phyloP scores from a whole-genome alignment of 2,113 vertebrate species.

The Anoura caudifer region DNA sequence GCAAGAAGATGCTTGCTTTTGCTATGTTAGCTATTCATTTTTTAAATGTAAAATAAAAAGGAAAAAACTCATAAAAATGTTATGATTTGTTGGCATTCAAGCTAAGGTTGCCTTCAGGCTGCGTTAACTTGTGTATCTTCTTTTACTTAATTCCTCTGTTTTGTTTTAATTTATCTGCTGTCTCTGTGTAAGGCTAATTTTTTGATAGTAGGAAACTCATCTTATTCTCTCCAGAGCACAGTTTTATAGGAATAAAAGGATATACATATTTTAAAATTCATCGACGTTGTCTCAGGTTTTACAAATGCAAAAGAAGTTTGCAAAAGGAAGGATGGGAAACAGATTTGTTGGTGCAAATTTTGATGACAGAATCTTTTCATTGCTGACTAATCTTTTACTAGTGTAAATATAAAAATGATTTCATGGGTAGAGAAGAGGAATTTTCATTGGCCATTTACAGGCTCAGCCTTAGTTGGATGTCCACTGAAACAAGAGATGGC shows the following conservation, averaged over 20 bases:
- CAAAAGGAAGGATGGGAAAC: neutral
- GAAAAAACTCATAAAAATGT: slow-evolving; percentile 63
- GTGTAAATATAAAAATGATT: slow-evolving; percentile 33
- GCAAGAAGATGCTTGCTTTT: slow-evolving; percentile 61
- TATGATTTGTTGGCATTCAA: slow-evolving; percentile 72
- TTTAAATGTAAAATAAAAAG: slow-evolving; percentile 63
- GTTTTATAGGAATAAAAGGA: slow-evolving; percentile 59
- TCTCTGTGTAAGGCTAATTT: slow-evolving; percentile 60
- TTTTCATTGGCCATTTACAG: neutral
- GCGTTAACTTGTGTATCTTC: slow-evolving; percentile 71
- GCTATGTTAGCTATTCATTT: slow-evolving; percentile 65
- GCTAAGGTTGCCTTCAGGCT: slow-evolving; percentile 68
- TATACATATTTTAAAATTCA: slow-evolving; percentile 42
- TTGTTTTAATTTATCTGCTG: slow-evolving; percentile 79
- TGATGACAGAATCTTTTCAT: slow-evolving; percentile 25
- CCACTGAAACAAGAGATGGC: neutral
- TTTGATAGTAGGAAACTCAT: slow-evolving; percentile 55
- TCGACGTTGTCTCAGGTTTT: slow-evolving; percentile 27
- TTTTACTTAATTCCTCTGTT: slow-evolving; percentile 76
- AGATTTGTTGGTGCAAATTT: slow-evolving; percentile 29
- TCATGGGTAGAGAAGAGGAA: neutral
- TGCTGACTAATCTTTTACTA: slow-evolving; percentile 35
- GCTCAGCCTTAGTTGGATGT: neutral
- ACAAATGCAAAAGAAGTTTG: slow-evolving; percentile 33
- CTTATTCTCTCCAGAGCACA: slow-evolving; percentile 62